phyloP scores from a whole-genome alignment of 1,140 invertebrate genomes.

The Argopecten irradians region DNA sequence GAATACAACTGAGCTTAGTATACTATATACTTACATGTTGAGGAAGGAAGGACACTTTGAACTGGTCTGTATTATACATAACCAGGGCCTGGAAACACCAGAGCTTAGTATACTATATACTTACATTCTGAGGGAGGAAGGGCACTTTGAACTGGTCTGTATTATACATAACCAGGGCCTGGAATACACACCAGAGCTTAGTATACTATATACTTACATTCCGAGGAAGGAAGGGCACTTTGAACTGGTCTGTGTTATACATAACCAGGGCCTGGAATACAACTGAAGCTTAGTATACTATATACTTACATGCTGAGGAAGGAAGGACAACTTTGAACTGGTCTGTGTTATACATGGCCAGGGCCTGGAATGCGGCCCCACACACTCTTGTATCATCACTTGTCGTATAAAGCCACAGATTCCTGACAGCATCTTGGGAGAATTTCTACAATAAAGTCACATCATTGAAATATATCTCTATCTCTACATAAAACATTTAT shows the following conservation, averaged over 20 bases:
- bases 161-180: too few species aligned
- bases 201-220: too few species aligned
- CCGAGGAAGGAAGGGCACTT: too few species aligned
- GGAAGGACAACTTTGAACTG: slow-evolving; percentile 65
- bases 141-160: too few species aligned
- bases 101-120: not conserved
- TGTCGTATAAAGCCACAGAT: slow-evolving; percentile 63
- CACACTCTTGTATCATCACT: slow-evolving; percentile 46
- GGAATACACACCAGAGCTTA: too few species aligned
- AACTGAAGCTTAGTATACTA: too few species aligned
- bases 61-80: too few species aligned
- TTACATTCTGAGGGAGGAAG: too few species aligned
- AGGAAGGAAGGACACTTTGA: not conserved
- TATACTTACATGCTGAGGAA: slow-evolving; percentile 59
- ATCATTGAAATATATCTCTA: slow-evolving; percentile 1
- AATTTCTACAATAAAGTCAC: slow-evolving; percentile 56
- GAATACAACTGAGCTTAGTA: too few species aligned
- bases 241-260: too few species aligned
- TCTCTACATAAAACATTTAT: not conserved
- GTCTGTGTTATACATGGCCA: slow-evolving; percentile 55
- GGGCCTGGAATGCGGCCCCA: slow-evolving; percentile 60
- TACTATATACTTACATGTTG: not conserved
- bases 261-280: too few species aligned
- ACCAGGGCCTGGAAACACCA: not conserved
- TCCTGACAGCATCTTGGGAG: slow-evolving; percentile 50